These are phyloP conservation scores for Agrochola circellaris DNA, from an alignment of 2,888 invertebrate species.

Conservation along the genomic window DNA sequence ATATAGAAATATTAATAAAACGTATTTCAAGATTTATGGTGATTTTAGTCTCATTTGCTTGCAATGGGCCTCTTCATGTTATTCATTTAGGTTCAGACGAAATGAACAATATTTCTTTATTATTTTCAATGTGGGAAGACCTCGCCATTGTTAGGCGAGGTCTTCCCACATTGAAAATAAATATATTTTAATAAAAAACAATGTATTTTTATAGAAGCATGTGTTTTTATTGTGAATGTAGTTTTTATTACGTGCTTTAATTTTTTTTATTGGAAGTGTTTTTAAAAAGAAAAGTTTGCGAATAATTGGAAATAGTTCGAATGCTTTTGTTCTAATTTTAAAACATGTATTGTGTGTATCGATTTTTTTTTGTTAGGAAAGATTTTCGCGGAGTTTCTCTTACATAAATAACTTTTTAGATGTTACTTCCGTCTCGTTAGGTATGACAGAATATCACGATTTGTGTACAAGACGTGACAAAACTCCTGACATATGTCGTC, in stretches of 20 bases:
- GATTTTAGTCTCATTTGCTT: neutral
- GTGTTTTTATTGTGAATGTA: constrained; percentile 49
- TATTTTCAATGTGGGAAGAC: too few relatives aligned
- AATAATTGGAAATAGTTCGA: constrained; percentile 9
- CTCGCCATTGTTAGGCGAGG: too few relatives aligned
- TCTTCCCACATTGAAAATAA: neutral
- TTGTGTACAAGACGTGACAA: neutral
- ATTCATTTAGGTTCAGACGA: neutral
- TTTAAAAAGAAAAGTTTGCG: constrained; percentile 17
- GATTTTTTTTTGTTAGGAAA: constrained; percentile 17
- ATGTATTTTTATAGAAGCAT: constrained; percentile 59
- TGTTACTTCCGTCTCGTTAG: neutral
- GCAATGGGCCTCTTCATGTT: neutral
- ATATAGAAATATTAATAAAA: neutral
- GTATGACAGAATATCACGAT: neutral
- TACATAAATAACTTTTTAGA: neutral
- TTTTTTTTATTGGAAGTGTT: constrained; percentile 48
- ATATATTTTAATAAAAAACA: constrained; percentile 26
- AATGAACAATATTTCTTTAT: too few relatives aligned
- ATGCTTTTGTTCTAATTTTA: constrained; percentile 23
- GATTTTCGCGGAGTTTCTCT: neutral
- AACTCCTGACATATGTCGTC: neutral
- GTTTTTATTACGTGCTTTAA: constrained; percentile 33
- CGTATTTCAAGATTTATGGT: neutral
- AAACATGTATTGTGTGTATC: constrained; percentile 23